Conservation (phyloP, 92 coral and sea anemone species). For the Paragorgia papillata region DNA sequence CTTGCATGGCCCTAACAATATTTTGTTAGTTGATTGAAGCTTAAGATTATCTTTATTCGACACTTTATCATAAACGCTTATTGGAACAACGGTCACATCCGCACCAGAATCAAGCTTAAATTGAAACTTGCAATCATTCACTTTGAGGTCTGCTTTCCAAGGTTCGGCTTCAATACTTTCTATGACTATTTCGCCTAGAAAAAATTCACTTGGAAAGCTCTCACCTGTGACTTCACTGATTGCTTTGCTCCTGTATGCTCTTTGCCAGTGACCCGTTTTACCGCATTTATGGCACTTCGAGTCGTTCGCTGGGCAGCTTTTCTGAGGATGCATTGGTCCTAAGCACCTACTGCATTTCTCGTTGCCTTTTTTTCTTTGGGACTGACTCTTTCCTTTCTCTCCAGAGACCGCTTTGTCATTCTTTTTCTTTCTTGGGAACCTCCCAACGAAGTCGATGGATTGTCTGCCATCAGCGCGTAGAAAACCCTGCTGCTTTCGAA, state of each 20-base stretch:
- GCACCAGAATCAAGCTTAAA: constrained; percentile 61
- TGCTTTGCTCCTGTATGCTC: constrained; percentile 29
- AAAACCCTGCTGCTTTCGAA: no score
- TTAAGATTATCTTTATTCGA: constrained; percentile 19
- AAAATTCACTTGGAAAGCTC: constrained; percentile 44
- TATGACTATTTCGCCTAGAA: constrained; percentile 52
- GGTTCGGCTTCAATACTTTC: constrained; percentile 37
- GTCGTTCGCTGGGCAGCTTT: no score
- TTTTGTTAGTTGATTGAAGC: constrained; percentile 36
- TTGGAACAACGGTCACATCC: constrained; percentile 58
- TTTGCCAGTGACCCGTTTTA: no score
- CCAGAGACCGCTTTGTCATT: no score
- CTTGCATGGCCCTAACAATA: constrained; percentile 55
- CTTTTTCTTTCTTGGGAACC: no score
- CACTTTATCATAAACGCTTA: constrained; percentile 42
- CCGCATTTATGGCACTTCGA: no score
- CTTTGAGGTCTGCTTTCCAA: constrained; percentile 32
- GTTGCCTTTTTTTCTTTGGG: no score
- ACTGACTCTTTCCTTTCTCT: no score
- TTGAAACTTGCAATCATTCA: constrained; percentile 21
- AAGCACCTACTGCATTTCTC: no score
- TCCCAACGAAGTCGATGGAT: no score
- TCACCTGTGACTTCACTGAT: constrained; percentile 55
- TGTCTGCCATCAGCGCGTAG: no score
- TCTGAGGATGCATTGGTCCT: no score